These are phyloP conservation scores for Nylanderia fulva DNA, from an alignment of 1,140 invertebrate genomes.

Conservation along the genomic window DNA sequence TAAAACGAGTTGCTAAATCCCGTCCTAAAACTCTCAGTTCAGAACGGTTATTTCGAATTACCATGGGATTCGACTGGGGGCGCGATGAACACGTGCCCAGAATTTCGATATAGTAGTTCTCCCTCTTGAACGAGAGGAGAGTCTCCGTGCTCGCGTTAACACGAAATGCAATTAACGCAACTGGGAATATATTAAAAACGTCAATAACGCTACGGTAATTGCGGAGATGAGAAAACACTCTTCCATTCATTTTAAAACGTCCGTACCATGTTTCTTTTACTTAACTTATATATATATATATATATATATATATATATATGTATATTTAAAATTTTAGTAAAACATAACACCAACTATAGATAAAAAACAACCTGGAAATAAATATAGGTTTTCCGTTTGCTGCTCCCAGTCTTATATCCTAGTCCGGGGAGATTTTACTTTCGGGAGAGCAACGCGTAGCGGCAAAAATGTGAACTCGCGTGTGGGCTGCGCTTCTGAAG, in stretches of 20 bases:
- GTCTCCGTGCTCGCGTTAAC: conserved; percentile 11
- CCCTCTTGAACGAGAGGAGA: not conserved
- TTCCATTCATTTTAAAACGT: conserved; percentile 2
- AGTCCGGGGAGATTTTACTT: no score
- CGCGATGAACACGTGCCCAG: not conserved
- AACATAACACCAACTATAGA: no score
- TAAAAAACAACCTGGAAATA: no score
- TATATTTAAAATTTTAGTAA: no score
- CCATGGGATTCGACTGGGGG: not conserved
- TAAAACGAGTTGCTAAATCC: conserved; percentile 33
- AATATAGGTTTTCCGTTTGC: no score
- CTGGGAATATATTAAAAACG: conserved; percentile 67
- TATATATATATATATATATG: no score
- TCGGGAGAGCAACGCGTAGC: no score
- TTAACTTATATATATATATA: no score
- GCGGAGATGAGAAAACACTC: not conserved
- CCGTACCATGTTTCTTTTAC: not conserved
- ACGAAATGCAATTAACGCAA: conserved; percentile 62
- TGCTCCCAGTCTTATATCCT: no score
- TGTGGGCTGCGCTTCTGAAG: no score
- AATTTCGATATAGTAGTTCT: conserved; percentile 29
- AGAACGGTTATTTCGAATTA: conserved; percentile 12
- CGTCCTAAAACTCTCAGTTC: not conserved
- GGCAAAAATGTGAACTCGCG: no score
- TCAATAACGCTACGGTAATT: conserved; percentile 44